Base-by-base conservation (phyloP, 2,113 vertebrate species). In the Misgurnus mizolepis region DNA sequence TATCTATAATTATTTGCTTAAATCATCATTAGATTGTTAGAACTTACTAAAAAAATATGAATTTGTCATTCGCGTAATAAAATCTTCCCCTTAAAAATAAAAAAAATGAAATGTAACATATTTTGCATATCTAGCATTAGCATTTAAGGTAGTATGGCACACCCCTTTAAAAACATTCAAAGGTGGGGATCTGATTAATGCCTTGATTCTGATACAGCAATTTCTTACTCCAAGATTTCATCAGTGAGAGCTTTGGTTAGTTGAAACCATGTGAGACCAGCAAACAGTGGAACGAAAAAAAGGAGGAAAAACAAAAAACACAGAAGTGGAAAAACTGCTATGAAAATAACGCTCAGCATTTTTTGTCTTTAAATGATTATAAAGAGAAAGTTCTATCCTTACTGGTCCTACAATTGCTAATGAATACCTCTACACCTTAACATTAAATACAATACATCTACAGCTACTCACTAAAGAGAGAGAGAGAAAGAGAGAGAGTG, bases 131-230 rank as follows among this genome's bases (percentile, higher is more conserved):
- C 47, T 78, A 83, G 84, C 84, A 8, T 98, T 96, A 97, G 96
- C 95, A 95, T 98, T 99, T 99, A 99, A 99, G 97, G 97, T 98
- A 99, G 97, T 96, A 98, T 98, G 97, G 96, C 97, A 95, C 94
- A 93, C 95, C 95, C 85, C 95, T 94, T 95, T 91, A 90, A 90
- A 93, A 94, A 95, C 92, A 93, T 94, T 90, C 92, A 92, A 93
- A 93, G 94, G 93, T 90, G 94, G 94, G 94, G 90, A 94, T 95
- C 94, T 94, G 95, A 93, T 94, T 93, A 95, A 96, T 92, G 94
- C 96, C 92, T 94, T 90, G 82, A 91, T 88, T 90, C 90, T 88
- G 89, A 88, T 89, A 91, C 88, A 92, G 90, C 91, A 90, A 91
- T 87, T 86, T 80, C 83, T 87, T 78, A 90, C 87, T 88, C 92